Percentiles rank a stretch among this genome's conserved stretches.
Evolutionary conservation across 2,888 invertebrate species (phyloP).

Genomic region (Pterobdella sp.): DNA sequence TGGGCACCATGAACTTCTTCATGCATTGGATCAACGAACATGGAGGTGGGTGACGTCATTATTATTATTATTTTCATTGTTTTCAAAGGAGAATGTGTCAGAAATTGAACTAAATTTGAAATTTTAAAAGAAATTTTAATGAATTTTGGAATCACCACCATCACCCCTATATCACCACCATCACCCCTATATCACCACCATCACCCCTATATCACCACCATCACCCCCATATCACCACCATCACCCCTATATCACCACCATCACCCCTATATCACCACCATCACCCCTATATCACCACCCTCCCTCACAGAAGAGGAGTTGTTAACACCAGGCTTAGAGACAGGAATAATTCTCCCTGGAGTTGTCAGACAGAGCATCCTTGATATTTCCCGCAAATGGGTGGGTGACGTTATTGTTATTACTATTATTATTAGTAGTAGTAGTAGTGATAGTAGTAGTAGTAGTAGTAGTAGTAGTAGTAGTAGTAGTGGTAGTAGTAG

Average conservation of each 20-base stretch:
- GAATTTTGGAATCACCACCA: not conserved
- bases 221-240: not conserved
- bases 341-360: slow-evolving; percentile 89
- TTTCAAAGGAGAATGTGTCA: not conserved
- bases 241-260: not conserved
- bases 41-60: slow-evolving; percentile 63
- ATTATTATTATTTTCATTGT: not conserved
- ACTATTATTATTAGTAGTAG: too few relatives aligned
- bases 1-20: slow-evolving; percentile 97
- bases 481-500: too few relatives aligned
- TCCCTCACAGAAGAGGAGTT: slow-evolving; percentile 69
- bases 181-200: not conserved
- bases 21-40: slow-evolving; percentile 75
- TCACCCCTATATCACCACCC: not conserved
- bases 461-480: too few relatives aligned
- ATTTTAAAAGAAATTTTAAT: not conserved
- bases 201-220: not conserved
- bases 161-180: not conserved
- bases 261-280: not conserved
- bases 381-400: slow-evolving; percentile 70
- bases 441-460: too few relatives aligned
- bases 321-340: slow-evolving; percentile 77
- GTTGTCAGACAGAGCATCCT: slow-evolving; percentile 82
- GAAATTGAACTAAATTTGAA: not conserved
- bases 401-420: slow-evolving; percentile 37